phyloP scores from a whole-genome alignment of 2,797 vertebrate genomes.

The Lindbergichthys nudifrons region DNA sequence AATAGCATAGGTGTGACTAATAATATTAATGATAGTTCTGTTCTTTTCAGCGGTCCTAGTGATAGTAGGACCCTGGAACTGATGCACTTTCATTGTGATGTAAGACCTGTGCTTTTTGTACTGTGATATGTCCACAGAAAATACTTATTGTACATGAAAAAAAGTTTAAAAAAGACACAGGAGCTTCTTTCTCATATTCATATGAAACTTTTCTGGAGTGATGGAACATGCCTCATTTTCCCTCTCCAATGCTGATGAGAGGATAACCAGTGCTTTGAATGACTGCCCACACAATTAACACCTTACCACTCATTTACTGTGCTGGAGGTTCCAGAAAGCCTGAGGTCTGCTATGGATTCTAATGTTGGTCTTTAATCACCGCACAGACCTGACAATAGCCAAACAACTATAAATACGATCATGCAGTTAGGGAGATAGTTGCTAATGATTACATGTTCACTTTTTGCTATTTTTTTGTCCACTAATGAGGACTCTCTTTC shows the following conservation, averaged over 20 bases:
- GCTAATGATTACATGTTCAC: constrained; percentile 57
- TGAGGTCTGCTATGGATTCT: constrained; percentile 75
- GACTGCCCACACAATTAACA: constrained; percentile 79
- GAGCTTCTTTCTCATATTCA: constrained; percentile 23
- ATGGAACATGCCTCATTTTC: constrained; percentile 50
- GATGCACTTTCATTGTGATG: background rate
- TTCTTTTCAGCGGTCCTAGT: background rate
- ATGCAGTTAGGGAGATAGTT: constrained; percentile 54
- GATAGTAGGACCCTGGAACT: background rate
- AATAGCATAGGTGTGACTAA: constrained; percentile 4
- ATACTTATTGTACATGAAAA: background rate
- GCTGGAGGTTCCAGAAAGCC: constrained; percentile 78
- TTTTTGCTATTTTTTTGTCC: constrained; percentile 35
- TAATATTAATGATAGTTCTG: background rate
- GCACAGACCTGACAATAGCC: constrained; percentile 68
- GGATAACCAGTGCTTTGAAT: constrained; percentile 71
- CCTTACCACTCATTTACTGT: constrained; percentile 72
- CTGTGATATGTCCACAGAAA: background rate
- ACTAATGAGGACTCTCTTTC: constrained; percentile 59
- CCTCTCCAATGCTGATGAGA: constrained; percentile 65
- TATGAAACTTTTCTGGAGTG: constrained; percentile 54
- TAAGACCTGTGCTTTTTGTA: background rate
- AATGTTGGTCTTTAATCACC: constrained; percentile 83
- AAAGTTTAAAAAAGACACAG: constrained; percentile 32
- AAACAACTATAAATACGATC: constrained; percentile 62